A percentile compares a stretch with the other conserved stretches of the same genome.
Evolutionary conservation across 2,888 invertebrate genomes (phyloP).

Genomic region (Scelioninae gen. 2): DNA sequence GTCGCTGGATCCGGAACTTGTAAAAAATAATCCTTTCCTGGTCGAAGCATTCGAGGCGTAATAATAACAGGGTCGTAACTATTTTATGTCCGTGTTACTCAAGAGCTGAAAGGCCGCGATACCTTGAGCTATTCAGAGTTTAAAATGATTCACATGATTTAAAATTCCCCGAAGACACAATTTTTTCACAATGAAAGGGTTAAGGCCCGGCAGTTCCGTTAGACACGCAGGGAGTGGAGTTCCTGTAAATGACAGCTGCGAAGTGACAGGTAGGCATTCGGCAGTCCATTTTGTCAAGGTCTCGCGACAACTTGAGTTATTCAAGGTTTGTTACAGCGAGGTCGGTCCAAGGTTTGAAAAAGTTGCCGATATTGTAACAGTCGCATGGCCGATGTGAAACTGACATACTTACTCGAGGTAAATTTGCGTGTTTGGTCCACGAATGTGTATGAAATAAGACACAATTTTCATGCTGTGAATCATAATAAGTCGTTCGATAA

Average conservation of each 20-base stretch:
- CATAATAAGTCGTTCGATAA: too few species aligned
- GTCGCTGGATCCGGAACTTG: neutral
- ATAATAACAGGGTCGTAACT: constrained; percentile 39
- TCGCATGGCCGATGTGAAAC: constrained; percentile 4
- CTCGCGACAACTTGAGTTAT: constrained; percentile 63
- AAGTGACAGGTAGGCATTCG: constrained; percentile 67
- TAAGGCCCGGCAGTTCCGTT: constrained; percentile 65
- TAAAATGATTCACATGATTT: constrained; percentile 29
- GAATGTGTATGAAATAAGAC: too few species aligned
- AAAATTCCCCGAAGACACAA: too few species aligned
- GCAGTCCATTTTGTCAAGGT: constrained; percentile 71
- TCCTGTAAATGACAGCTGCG: constrained; percentile 65
- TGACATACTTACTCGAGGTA: constrained; percentile 58
- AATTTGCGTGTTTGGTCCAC: constrained; percentile 48
- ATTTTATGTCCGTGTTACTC: constrained; percentile 50
- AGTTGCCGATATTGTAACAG: constrained; percentile 29
- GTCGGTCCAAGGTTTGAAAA: constrained; percentile 59
- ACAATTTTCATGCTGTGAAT: too few species aligned
- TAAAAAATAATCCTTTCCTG: constrained; percentile 56
- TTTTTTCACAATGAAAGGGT: constrained; percentile 65
- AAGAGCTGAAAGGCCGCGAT: constrained; percentile 31
- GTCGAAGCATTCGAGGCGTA: too few species aligned
- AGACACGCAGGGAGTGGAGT: constrained; percentile 67
- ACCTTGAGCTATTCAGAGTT: constrained; percentile 40
- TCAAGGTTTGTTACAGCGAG: constrained; percentile 60